These are phyloP conservation scores for Cyaniris semiargus DNA, from an alignment of 2,888 invertebrate species.

Conservation along the genomic window DNA sequence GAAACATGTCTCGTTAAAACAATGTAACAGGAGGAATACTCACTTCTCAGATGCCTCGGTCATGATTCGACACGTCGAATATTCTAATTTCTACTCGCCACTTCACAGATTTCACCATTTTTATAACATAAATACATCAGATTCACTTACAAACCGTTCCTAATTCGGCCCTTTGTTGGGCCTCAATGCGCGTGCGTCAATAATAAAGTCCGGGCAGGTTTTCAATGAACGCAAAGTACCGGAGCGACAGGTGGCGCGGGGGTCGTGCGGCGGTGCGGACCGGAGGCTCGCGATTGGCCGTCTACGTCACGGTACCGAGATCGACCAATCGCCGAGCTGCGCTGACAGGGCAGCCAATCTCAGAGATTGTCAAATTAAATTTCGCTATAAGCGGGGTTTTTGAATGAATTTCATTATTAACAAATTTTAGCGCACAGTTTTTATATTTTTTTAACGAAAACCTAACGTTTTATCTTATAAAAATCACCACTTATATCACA, in stretches of 20 bases:
- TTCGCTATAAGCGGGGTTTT: conserved; percentile 56
- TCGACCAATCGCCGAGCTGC: conserved; percentile 56
- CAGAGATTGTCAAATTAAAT: conserved; percentile 45
- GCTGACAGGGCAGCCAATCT: conserved; percentile 53
- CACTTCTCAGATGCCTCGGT: conserved; percentile 95
- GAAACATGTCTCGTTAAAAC: conserved; percentile 59
- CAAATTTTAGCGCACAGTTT: conserved; percentile 42
- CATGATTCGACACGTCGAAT: conserved; percentile 92
- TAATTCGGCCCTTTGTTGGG: conserved; percentile 80
- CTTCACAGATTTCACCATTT: conserved; percentile 91
- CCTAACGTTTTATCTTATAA: background rate
- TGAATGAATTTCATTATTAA: conserved; percentile 46
- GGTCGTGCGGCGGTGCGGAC: conserved; percentile 57
- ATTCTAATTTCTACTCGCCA: conserved; percentile 91
- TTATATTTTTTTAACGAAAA: conserved; percentile 27
- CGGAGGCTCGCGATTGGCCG: conserved; percentile 54
- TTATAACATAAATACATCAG: conserved; percentile 89
- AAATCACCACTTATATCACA: background rate
- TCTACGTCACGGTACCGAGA: conserved; percentile 43
- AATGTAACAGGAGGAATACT: conserved; percentile 76
- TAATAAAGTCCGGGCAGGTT: conserved; percentile 71
- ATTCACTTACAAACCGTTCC: conserved; percentile 75
- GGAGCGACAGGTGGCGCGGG: conserved; percentile 74
- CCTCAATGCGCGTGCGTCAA: conserved; percentile 78
- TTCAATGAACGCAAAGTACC: conserved; percentile 72